Percentiles rank a stretch among this genome's conserved stretches.
These are phyloP conservation scores for Potamarius usumacintae DNA, from an alignment of 2,113 vertebrate genomes.

Conservation along the genomic window DNA sequence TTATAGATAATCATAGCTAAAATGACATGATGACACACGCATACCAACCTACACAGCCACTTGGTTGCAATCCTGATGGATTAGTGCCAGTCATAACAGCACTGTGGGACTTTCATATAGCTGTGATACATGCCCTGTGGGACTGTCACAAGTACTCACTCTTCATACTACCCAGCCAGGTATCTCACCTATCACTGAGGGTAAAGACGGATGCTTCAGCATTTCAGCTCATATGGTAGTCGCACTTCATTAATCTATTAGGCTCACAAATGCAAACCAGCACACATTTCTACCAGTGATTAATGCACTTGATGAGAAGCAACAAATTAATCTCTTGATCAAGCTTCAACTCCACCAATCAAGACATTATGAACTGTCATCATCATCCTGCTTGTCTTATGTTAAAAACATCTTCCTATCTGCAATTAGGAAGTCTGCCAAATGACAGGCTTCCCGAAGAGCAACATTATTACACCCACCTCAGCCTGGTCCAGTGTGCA, in stretches of 20 bases:
- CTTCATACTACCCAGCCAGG: constrained; percentile 27
- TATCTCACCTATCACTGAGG: background rate
- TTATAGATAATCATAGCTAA: constrained; percentile 64
- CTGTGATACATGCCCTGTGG: constrained; percentile 17
- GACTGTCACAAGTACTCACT: constrained; percentile 33
- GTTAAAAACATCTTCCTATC: constrained; percentile 21
- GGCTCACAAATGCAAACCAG: constrained; percentile 1
- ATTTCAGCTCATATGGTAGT: background rate
- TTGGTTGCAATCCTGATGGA: constrained; percentile 42
- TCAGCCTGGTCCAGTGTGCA: constrained; percentile 41
- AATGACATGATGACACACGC: constrained; percentile 46
- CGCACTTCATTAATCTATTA: background rate
- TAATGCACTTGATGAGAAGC: constrained; percentile 24
- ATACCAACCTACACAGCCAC: constrained; percentile 34
- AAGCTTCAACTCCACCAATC: constrained; percentile 6
- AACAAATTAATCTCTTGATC: constrained; percentile 13
- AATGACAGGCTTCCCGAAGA: constrained; percentile 17
- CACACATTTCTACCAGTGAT: background rate
- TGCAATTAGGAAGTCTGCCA: constrained; percentile 30
- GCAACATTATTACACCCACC: constrained; percentile 32
- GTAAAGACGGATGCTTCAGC: constrained; percentile 2
- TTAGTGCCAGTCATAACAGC: constrained; percentile 21
- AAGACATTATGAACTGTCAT: constrained; percentile 9
- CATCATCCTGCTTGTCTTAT: constrained; percentile 8
- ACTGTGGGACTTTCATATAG: constrained; percentile 20